phyloP scores from a whole-genome alignment of 37 sponge, comb jelly and placozoan genomes.

The Halisarca cf. caerulea region DNA sequence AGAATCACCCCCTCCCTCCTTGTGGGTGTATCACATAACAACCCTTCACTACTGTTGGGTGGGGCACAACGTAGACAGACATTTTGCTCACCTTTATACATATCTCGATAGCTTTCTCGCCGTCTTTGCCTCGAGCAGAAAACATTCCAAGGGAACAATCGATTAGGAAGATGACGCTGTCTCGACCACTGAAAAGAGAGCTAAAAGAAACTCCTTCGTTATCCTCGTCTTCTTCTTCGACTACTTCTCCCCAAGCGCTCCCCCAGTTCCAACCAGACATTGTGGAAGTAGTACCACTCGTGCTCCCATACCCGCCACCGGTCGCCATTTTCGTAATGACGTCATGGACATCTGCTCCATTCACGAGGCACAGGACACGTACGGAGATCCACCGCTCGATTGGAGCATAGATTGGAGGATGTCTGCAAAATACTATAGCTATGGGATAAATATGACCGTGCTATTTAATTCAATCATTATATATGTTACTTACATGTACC shows the following conservation, averaged over 20 bases:
- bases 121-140: constrained; percentile 15
- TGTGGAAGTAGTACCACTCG: not conserved
- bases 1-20: no score
- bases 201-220: not conserved
- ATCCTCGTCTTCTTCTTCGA: constrained; percentile 32
- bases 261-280: constrained; percentile 46
- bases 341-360: no score
- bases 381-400: no score
- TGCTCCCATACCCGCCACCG: not conserved
- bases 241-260: constrained; percentile 19
- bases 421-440: no score
- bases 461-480: no score
- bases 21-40: no score
- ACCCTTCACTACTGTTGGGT: no score
- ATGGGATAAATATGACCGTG: no score
- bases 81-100: constrained; percentile 70
- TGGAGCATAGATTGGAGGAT: no score
- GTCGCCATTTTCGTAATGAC: constrained; percentile 26
- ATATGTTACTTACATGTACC: no score
- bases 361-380: no score
- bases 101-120: constrained; percentile 64
- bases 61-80: no score
- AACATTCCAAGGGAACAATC: constrained; percentile 76
- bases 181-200: constrained; percentile 36
- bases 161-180: constrained; percentile 72